Evolutionary conservation across 2,797 vertebrate species (phyloP).

Genomic region (Platyrinchus mystaceus): DNA sequence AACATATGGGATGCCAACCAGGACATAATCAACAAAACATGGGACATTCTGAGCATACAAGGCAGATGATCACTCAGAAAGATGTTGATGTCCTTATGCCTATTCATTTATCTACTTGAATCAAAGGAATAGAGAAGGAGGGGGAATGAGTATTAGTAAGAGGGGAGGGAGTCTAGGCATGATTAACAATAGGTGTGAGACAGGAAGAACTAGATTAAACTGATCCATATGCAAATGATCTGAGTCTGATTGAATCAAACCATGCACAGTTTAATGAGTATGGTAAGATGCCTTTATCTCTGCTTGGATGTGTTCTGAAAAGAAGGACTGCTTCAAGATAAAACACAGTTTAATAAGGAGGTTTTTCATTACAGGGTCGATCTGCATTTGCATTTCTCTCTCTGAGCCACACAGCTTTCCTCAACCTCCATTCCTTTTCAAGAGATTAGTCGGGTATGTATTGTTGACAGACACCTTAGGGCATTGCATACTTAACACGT

Average conservation of each 20-base stretch:
- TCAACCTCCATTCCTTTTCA: conserved; percentile 23
- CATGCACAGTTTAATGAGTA: conserved; percentile 77
- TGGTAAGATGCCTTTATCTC: conserved; percentile 77
- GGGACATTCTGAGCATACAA: conserved; percentile 44
- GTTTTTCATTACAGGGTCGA: conserved; percentile 73
- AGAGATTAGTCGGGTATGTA: conserved; percentile 53
- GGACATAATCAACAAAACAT: conserved; percentile 59
- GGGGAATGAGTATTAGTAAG: conserved; percentile 17
- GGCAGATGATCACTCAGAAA: conserved; percentile 71
- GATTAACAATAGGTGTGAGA: conserved; percentile 80
- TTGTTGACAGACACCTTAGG: conserved; percentile 67
- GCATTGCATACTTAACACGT: conserved; percentile 34
- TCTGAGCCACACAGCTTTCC: conserved; percentile 48
- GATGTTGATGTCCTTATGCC: conserved; percentile 72
- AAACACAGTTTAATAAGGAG: conserved; percentile 78
- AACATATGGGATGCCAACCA: conserved; percentile 59
- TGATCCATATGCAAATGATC: conserved; percentile 80
- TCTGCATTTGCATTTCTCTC: conserved; percentile 71
- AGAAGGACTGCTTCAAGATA: conserved; percentile 73
- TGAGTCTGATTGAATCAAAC: conserved; percentile 79
- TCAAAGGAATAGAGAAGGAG: conserved; percentile 68
- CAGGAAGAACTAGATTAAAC: conserved; percentile 79
- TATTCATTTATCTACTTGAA: conserved; percentile 77
- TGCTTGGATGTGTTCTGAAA: conserved; percentile 75
- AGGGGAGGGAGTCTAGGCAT: conserved; percentile 47